Base-by-base conservation (phyloP, 2,888 invertebrate species). In the Lepidocyrtoides sp. region DNA sequence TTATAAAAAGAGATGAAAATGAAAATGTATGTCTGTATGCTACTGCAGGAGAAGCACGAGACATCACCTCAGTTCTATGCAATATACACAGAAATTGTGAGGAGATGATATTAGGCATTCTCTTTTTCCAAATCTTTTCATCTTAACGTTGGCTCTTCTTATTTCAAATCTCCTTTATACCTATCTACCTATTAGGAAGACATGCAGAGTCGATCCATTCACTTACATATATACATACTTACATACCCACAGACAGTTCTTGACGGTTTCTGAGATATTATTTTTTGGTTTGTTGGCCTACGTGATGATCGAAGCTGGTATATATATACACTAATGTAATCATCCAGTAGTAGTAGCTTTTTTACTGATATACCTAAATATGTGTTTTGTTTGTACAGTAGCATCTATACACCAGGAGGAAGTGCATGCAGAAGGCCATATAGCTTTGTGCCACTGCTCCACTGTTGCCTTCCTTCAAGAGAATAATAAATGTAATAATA, bases 391-490 rank as follows among this genome's bases (percentile, higher is more conserved):
- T n/a, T 32, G 32, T 7, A 1, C 41, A 23, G 10, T 41, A 17
- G 23, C 23, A 32, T 57, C 23, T 85, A 63, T 23, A 44, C 23
- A 51, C 12, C 54, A 81, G 23, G 36, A 36, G n/a, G n/a, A n/a
- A n/a, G n/a, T n/a, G n/a, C n/a, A 82, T 41, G 41, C 23, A 36
- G 51, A 84, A 84, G 69, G 84, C 69, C 84, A 84, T 84, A 51
- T 51, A 57, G 20, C 20, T 51, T 51, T 51, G 14, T 26, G n/a
- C 14, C 14, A 29, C 12, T 17, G 17, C 29, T 57, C 23, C 8
- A 8, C 23, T 17, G 26, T 41, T 41, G 23, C 20, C 41, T 44
- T n/a, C 20, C 7, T 14, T n/a, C 14, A 32, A 75, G 41, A 14
- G 36, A 29, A 54, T 81, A 57, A 54, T 69, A 63, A 63, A 63